These are phyloP conservation scores for Mesitornis unicolor DNA, from an alignment of 2,113 vertebrate genomes.

Conservation along the genomic window DNA sequence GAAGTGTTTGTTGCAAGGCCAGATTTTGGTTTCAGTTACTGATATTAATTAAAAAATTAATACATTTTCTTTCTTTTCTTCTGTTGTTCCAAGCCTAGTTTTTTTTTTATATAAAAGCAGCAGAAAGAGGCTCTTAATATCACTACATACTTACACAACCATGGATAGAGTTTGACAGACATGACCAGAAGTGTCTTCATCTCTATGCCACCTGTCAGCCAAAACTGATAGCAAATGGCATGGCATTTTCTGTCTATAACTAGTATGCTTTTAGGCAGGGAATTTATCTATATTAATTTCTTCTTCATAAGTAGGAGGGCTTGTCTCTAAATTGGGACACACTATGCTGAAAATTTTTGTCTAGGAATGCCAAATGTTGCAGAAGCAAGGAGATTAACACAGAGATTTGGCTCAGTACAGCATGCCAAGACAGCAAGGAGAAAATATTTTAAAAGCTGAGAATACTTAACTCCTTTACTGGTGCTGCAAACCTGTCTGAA, in stretches of 20 bases:
- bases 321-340: not conserved
- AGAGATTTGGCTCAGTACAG: not conserved
- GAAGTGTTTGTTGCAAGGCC: not conserved
- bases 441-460: slow-evolving; percentile 1
- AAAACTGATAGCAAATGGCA: not conserved
- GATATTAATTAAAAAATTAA: not conserved
- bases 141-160: not conserved
- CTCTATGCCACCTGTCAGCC: not conserved
- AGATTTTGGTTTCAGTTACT: not conserved
- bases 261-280: slow-evolving; percentile 6
- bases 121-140: not conserved
- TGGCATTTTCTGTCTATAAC: not conserved
- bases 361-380: slow-evolving; percentile 8
- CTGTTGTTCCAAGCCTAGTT: not conserved
- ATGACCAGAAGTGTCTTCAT: not conserved
- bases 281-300: slow-evolving; percentile 5
- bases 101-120: not conserved
- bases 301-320: not conserved
- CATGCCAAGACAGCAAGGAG: not conserved
- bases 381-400: not conserved
- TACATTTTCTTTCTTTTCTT: not conserved
- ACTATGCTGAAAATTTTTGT: not conserved
- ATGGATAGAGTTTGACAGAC: not conserved
- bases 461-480: not conserved
- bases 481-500: not conserved